Base-by-base conservation (phyloP, 92 coral and sea anemone species). In the Bergia puertoricense region DNA sequence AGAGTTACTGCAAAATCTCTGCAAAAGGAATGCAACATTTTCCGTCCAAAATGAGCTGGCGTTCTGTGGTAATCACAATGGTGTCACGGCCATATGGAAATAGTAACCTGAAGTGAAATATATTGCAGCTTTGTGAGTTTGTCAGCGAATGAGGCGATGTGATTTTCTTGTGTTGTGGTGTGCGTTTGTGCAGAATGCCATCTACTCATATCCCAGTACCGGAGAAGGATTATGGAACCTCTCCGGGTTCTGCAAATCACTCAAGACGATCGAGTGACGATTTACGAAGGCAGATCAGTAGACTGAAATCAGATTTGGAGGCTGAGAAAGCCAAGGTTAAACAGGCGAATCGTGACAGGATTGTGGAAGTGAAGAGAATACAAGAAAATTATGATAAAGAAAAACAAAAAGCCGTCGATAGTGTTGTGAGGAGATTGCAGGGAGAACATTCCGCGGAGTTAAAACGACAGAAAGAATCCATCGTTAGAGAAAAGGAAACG, bases 341-440 rank as follows among this genome's bases (percentile, higher is more conserved):
- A 88, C 97, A 94, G 79, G 94, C 92, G 79, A 91, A 95, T 77
- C 99, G 99, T 44, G 99, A 97, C 88, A 97, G 93, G 86, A 89
- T 96, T 38, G 91, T 86, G 76, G 99, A 97, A 81, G 81, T 95
- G 23, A 95, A 95, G 85, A 89, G 98, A 79, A 89, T 93, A 50
- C 99, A 97, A 85, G 99, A 95, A 80, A 94, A 93, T 84, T 88
- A 89, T 72, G 98, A 97, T 65, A 92, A 88, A 85, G 99, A 97
- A 68, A 94, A 90, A 88, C 97, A 95, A 85, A 96, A 91, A 91
- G 95, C 98, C 79, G 65, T 97, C 62, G 99, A 97, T 48, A 89
- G 86, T 77, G 93, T 92, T 44, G 85, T 95, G 18, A 97, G 92
- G 88, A 93, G 96, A 81, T 80, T 97, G 65, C 92, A 88, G 44